These are phyloP conservation scores for Pantherophis vulpinus DNA, from an alignment of 2,797 vertebrate species.

Conservation along the genomic window DNA sequence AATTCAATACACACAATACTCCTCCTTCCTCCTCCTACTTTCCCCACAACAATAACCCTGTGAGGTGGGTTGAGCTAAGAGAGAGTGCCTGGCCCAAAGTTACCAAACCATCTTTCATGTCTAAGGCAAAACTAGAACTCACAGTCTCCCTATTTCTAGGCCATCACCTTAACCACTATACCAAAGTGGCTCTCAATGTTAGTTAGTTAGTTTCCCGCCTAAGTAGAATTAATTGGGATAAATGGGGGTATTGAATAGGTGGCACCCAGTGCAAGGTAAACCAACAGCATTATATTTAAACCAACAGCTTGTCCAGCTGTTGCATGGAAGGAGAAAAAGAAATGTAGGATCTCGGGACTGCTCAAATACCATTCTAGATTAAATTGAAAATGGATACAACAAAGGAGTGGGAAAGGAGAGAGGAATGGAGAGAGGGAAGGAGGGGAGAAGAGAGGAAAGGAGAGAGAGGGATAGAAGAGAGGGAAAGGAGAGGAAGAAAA, in stretches of 20 bases:
- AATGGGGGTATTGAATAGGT: background rate
- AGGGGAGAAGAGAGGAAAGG: too few species aligned
- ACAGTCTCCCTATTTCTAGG: background rate
- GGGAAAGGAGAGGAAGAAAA: too few species aligned
- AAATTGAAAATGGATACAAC: too few species aligned
- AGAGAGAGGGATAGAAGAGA: too few species aligned
- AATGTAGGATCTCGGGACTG: background rate
- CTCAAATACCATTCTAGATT: too few species aligned
- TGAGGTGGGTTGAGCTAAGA: background rate
- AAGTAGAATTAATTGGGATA: background rate
- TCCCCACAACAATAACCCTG: background rate
- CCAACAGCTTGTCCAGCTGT: too few species aligned
- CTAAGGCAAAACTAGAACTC: background rate
- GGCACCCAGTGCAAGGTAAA: background rate
- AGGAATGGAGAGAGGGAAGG: too few species aligned
- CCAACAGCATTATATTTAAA: too few species aligned
- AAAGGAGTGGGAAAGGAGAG: too few species aligned
- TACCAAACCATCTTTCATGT: background rate
- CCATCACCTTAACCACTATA: background rate
- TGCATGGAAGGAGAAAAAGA: too few species aligned
- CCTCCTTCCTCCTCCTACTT: background rate
- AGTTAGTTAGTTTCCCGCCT: background rate
- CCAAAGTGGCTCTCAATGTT: background rate
- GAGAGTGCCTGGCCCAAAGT: background rate
- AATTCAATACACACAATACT: background rate